These are phyloP conservation scores for Piprites chloris DNA, from an alignment of 2,113 vertebrate species.

Conservation along the genomic window DNA sequence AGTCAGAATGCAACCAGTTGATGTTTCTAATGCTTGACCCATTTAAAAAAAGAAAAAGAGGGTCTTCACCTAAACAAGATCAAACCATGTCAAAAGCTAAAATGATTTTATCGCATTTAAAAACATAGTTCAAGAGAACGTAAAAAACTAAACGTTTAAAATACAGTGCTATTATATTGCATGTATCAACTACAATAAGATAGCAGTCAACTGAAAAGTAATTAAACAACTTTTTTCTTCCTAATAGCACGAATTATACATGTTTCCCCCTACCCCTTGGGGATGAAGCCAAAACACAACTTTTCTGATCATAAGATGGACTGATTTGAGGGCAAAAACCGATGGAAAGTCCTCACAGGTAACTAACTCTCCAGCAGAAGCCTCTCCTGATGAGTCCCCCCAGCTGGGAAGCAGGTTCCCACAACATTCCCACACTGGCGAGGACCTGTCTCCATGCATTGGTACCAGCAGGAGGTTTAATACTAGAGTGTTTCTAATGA, in stretches of 20 bases:
- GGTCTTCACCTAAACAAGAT: slow-evolving; percentile 60
- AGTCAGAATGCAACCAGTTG: slow-evolving; percentile 57
- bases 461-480: neutral
- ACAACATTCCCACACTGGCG: neutral
- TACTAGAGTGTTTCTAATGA: neutral
- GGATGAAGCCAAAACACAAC: slow-evolving; percentile 48
- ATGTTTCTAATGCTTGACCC: slow-evolving; percentile 60
- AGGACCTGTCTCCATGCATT: neutral
- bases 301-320: slow-evolving; percentile 4
- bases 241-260: slow-evolving; percentile 3
- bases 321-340: slow-evolving; percentile 1
- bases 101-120: slow-evolving; percentile 57
- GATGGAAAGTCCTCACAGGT: neutral
- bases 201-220: slow-evolving; percentile 45
- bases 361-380: neutral
- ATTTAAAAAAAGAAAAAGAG: neutral
- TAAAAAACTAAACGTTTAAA: slow-evolving; percentile 31
- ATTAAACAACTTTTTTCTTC: slow-evolving; percentile 40
- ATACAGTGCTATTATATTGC: slow-evolving; percentile 52
- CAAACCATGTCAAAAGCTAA: slow-evolving; percentile 61
- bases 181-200: slow-evolving; percentile 21
- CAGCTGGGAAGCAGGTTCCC: neutral
- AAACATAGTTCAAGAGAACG: slow-evolving; percentile 48
- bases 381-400: neutral
- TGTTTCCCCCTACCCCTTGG: slow-evolving; percentile 13